Evolutionary conservation across 2,888 invertebrate genomes (phyloP), one percentile per base, ranked within the genome.

Genomic region (Eulithis prunata): DNA sequence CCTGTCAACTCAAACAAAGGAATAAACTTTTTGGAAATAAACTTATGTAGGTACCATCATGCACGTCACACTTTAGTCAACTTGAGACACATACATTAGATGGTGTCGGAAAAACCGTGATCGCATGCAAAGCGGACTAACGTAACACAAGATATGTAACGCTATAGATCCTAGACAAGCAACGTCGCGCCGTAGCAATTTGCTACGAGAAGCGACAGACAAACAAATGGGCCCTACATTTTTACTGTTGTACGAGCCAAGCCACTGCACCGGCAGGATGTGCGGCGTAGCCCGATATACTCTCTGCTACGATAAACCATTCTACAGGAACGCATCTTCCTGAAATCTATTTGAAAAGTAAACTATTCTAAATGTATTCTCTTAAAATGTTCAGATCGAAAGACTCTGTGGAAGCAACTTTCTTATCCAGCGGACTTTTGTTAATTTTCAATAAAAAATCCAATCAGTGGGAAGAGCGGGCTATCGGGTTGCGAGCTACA

Each of bases 371-470:
- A 47, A 58, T 21, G 58, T 41, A 41, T 57, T 57, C 49, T 58
- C 49, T 49, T 7, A 41, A 14, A 57, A 1, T 45, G 28, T 56
- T 56, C n/a, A n/a, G 46, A 60, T 32, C 32, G 32, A 60, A 51
- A 60, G 46, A 12, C 45, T 51, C 38, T 51, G 10, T 21, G 60
- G 32, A 32, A 32, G 32, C 2, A 61, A 52, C 62, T 66, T 64
- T 45, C 47, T 49, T 41, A 41, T 41, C 41, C 12, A 38, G 54
- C 36, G 56, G 55, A 58, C 41, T 61, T 66, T 62, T 59, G 54
- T 60, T 63, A 69, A 66, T 61, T 69, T 62, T 64, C 62, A 62
- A 64, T 69, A 66, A 66, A 62, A 66, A 70, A 36, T 67, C 67
- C 70, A 68, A 70, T 70, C 67, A 70, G 61, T 53, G 57, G 41